A percentile compares a stretch with the other conserved stretches of the same genome.
Conservation (phyloP, 2,888 invertebrate genomes). For the Cosmia pyralina region DNA sequence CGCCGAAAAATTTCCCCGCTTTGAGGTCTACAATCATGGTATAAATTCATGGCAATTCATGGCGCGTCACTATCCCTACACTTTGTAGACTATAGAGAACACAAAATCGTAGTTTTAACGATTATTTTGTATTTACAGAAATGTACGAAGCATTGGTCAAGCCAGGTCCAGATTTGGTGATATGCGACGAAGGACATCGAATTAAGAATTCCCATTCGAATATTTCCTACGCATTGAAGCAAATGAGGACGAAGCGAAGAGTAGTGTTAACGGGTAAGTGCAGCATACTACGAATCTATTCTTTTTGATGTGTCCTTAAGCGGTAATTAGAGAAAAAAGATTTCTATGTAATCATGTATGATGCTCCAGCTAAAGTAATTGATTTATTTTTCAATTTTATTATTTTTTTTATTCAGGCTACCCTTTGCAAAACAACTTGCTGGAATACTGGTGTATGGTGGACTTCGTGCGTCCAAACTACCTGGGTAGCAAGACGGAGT, state of each 20-base stretch:
- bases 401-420: slow-evolving; percentile 91
- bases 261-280: slow-evolving; percentile 95
- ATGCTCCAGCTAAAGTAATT: too few species aligned
- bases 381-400: too few species aligned
- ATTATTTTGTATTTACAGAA: slow-evolving; percentile 85
- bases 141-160: slow-evolving; percentile 96
- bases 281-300: too few species aligned
- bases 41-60: neutral
- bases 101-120: neutral
- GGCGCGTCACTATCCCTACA: neutral
- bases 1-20: fast-evolving
- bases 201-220: slow-evolving; percentile 99
- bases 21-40: neutral
- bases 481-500: slow-evolving; percentile 98
- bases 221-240: slow-evolving; percentile 98
- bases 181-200: slow-evolving; percentile 99
- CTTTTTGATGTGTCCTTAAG: too few species aligned
- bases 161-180: slow-evolving; percentile 98
- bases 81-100: neutral
- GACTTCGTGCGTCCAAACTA: slow-evolving; percentile 99
- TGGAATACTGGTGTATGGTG: slow-evolving; percentile 99
- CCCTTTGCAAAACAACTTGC: slow-evolving; percentile 98
- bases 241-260: slow-evolving; percentile 97
- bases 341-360: too few species aligned
- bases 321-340: too few species aligned